Evolutionary conservation across 1,140 invertebrate genomes (phyloP).

Genomic region (Saccostrea cuccullata): DNA sequence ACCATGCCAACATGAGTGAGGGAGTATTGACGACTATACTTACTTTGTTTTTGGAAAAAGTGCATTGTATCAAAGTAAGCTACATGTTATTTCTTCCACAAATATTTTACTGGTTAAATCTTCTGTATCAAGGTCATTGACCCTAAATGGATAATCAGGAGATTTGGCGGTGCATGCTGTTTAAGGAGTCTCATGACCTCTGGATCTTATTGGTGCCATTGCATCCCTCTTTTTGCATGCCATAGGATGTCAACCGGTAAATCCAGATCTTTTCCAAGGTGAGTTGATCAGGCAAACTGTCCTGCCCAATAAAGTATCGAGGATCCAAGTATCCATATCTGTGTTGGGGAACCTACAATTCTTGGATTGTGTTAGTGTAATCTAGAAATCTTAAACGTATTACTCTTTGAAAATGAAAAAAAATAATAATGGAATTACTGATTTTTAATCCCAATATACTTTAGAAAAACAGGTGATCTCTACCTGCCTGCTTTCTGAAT

Average conservation of each 20-base stretch:
- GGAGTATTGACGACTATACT: background rate
- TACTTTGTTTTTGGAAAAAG: background rate
- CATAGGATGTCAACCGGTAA: background rate
- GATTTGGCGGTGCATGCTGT: background rate
- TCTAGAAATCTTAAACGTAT: background rate
- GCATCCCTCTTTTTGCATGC: background rate
- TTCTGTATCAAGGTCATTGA: background rate
- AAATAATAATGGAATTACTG: background rate
- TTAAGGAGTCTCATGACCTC: background rate
- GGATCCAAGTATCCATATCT: background rate
- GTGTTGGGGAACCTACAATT: background rate
- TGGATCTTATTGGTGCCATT: background rate
- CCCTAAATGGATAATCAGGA: background rate
- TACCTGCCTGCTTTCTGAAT: conserved; percentile 15
- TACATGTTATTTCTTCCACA: background rate
- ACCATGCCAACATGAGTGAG: background rate
- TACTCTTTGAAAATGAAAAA: too few relatives aligned
- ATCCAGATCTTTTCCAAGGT: background rate
- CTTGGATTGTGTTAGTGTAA: background rate
- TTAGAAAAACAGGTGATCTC: background rate
- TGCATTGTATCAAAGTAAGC: background rate
- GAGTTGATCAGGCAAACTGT: background rate
- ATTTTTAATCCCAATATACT: background rate
- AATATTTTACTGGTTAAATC: background rate
- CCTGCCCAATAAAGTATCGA: background rate